A percentile compares a stretch with the other conserved stretches of the same genome.
Conservation (phyloP, 2,888 invertebrate species). For the Cheilosia urbana region DNA sequence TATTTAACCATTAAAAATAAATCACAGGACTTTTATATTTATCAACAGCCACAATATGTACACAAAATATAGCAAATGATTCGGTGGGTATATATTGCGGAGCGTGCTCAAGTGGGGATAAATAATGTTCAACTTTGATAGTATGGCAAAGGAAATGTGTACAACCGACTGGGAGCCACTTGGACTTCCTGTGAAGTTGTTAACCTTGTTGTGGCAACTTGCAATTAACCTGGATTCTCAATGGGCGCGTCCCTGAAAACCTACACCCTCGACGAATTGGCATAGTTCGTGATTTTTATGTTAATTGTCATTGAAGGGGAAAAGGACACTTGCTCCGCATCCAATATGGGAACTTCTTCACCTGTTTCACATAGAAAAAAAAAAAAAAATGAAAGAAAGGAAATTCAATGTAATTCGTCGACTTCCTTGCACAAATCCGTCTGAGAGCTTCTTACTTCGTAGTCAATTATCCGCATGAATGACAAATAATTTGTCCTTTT, state of each 20-base stretch:
- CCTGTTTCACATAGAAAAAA: conserved; percentile 8
- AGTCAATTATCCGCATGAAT: conserved; percentile 83
- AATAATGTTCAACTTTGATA: conserved; percentile 56
- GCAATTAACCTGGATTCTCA: conserved; percentile 69
- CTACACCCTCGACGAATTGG: conserved; percentile 8
- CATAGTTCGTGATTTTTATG: conserved; percentile 58
- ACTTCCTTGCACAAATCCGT: conserved; percentile 57
- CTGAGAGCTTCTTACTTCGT: conserved; percentile 51
- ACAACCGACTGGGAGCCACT: conserved; percentile 4
- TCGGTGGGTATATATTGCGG: conserved; percentile 10
- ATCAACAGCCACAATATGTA: conserved; percentile 35
- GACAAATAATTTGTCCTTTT: conserved; percentile 80
- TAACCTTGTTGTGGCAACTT: conserved; percentile 57
- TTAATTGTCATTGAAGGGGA: conserved; percentile 35
- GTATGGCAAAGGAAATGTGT: conserved; percentile 12
- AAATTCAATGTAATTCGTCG: conserved; percentile 44
- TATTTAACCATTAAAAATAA: conserved; percentile 67
- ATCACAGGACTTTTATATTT: conserved; percentile 28
- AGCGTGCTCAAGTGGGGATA: conserved; percentile 69
- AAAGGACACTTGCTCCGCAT: conserved; percentile 24
- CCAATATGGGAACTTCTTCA: conserved; percentile 59
- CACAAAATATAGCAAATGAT: conserved; percentile 20
- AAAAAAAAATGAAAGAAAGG: not conserved
- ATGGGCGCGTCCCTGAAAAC: conserved; percentile 20
- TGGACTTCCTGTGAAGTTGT: conserved; percentile 10